Conservation (phyloP, 2,888 invertebrate species). For the Pyrrhia umbra region DNA sequence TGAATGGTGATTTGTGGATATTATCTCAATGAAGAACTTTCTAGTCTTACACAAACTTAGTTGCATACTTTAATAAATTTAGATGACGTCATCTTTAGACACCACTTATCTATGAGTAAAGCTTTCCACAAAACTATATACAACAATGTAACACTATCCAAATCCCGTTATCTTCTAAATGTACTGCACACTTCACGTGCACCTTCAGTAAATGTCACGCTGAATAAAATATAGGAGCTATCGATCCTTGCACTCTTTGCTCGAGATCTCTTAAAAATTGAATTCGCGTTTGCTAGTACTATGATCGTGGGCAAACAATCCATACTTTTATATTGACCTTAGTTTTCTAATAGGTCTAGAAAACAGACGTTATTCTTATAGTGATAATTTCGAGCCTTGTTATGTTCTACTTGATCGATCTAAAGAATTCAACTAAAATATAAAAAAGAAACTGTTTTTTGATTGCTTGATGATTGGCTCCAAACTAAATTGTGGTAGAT, state of each 20-base stretch:
- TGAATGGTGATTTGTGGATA: neutral
- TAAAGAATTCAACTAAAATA: no score
- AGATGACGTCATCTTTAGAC: no score
- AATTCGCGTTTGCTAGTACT: constrained; percentile 6
- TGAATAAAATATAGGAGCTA: constrained; percentile 50
- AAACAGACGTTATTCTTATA: neutral
- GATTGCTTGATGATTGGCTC: no score
- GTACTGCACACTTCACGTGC: constrained; percentile 32
- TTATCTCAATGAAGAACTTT: neutral
- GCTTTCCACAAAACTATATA: neutral
- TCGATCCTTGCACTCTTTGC: constrained; percentile 46
- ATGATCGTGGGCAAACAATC: neutral
- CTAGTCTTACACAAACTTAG: no score
- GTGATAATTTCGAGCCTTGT: neutral
- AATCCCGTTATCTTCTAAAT: constrained; percentile 17
- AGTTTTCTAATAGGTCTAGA: neutral
- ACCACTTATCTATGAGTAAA: no score
- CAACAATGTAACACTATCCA: neutral
- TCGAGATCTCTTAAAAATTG: constrained; percentile 27
- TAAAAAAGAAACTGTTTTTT: no score
- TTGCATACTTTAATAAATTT: no score
- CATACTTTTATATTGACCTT: neutral
- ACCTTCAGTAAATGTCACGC: constrained; percentile 37
- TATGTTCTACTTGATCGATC: neutral
- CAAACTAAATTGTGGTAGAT: no score